Conservation (phyloP, 2,113 vertebrate species). For the Thymallus thymallus region DNA sequence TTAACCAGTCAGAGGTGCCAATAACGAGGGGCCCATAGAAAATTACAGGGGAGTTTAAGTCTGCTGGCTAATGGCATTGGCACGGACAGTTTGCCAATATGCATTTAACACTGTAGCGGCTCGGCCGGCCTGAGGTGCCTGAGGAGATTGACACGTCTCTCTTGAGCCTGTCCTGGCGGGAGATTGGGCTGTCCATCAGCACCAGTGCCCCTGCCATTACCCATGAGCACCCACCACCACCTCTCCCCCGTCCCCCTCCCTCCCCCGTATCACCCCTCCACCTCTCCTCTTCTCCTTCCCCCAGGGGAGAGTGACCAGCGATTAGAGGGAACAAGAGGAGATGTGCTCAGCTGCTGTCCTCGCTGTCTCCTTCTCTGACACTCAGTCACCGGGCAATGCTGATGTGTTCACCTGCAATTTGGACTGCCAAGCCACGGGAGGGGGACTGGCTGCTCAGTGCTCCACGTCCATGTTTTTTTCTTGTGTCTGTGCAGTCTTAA, state of each 20-base stretch:
- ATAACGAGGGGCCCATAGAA: slow-evolving; percentile 66
- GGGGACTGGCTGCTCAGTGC: background rate
- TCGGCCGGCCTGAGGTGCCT: slow-evolving; percentile 68
- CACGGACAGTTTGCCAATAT: slow-evolving; percentile 71
- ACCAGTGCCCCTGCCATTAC: slow-evolving; percentile 52
- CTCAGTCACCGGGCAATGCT: too few species aligned
- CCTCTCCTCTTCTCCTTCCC: slow-evolving; percentile 15
- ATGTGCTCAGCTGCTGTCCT: background rate
- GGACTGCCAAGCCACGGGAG: background rate
- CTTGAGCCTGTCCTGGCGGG: slow-evolving; percentile 66
- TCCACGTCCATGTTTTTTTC: background rate
- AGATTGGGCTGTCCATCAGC: slow-evolving; percentile 78
- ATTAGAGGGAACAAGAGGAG: slow-evolving; percentile 26
- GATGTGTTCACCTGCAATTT: too few species aligned
- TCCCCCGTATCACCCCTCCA: background rate
- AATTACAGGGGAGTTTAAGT: slow-evolving; percentile 69
- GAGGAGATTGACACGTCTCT: slow-evolving; percentile 70
- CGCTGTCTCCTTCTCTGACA: background rate
- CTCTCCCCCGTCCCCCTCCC: background rate
- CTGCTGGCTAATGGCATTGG: slow-evolving; percentile 70
- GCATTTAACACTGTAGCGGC: slow-evolving; percentile 62
- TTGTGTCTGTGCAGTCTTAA: background rate
- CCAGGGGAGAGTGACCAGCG: slow-evolving; percentile 10
- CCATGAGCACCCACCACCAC: slow-evolving; percentile 56
- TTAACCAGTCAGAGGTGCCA: slow-evolving; percentile 71